Base-by-base conservation (phyloP, 1,140 invertebrate genomes). In the Drosophila auraria region DNA sequence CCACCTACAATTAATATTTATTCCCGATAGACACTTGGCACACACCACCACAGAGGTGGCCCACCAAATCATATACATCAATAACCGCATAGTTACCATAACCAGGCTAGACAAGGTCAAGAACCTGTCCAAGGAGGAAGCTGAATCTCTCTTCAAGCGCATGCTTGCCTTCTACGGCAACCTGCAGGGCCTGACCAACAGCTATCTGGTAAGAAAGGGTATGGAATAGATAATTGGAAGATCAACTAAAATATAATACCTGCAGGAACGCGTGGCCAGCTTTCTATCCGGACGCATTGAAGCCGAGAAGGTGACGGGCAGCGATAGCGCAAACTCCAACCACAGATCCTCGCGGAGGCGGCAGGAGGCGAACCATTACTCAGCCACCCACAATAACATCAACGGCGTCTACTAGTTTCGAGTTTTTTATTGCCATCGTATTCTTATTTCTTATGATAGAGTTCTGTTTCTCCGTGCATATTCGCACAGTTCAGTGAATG, bases 371-470 rank as follows among this genome's bases (percentile, higher is more conserved):
- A 91, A 92, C 53, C 71, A 92, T 77, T 78, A 75, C 42, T 70
- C 91, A 47, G 78, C 90, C 30, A 66, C 87, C 25, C 92, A 92
- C 49, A 92, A 92, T 57, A 92, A 92, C 79, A 89, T 92, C 87
- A 93, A 93, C 87, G 92, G 92, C 60, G 91, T 92, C 33, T 93
- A 93, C 79, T 93, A 86, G 91, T 82, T 57, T 87, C 51, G 89
- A 92, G 71, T 89, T 92, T 72, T 78, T 91, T 78, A 81, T 92
- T 79, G 84, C 68, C 42, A 65, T 91, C 82, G 87, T 92, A 90
- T 91, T 91, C 78, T 91, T 92, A 51, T 92, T 79, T 92, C 60
- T 92, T 82, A 92, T 92, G 56, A 92, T 92, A 91, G 80, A 92
- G 59, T 89, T 91, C 72, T 92, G 80, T 62, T 86, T 92, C 73